Base-by-base conservation (phyloP, 1,140 invertebrate genomes). In the Battus philenor region DNA sequence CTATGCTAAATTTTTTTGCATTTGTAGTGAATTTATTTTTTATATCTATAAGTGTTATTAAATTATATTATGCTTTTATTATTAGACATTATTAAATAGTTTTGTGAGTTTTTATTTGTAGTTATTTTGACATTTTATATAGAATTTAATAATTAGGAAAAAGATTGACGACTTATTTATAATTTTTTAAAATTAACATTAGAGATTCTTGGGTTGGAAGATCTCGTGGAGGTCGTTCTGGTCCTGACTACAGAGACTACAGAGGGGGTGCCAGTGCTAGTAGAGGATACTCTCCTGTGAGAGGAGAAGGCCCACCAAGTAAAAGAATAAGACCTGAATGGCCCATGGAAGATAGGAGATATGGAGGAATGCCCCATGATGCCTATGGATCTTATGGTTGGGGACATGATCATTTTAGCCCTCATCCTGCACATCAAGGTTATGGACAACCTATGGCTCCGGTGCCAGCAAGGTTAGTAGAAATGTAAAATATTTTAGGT, bases 271-370 rank as follows among this genome's bases (percentile, higher is more conserved):
- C 54, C 66, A 67, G 66, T 59, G 72, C 73, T 7, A 76, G 67
- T 45, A 58, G 87, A 11, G 88, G 94, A 2, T 95, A 95, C 59
- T 95, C 93, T 44, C 94, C 94, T 0, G 89, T 90, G 0, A 78
- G 91, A 24, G 90, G 92, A 1, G 92, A 95, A 64, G 93, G 95
- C 49, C 94, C 94, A 2, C 92, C 93, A 1, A 89, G 92, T 56
- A 97, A 97, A 67, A 84, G 94, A 47, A 92, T 96, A 77, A 86
- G 94, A 15, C 86, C 89, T 4, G 94, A 95, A 26, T 95, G 93
- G 93, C 43, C 90, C 86, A 54, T 79, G 20, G 86, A 87, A 31
- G 85, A 87, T 10, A 55, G 83, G 47, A 72, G 86, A 69, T 86
- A 84, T 75, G 83, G 79, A 10, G 77, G 69, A 7, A 78, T 85